These are phyloP conservation scores for Thymallus thymallus DNA, from an alignment of 2,113 vertebrate genomes.

Conservation along the genomic window DNA sequence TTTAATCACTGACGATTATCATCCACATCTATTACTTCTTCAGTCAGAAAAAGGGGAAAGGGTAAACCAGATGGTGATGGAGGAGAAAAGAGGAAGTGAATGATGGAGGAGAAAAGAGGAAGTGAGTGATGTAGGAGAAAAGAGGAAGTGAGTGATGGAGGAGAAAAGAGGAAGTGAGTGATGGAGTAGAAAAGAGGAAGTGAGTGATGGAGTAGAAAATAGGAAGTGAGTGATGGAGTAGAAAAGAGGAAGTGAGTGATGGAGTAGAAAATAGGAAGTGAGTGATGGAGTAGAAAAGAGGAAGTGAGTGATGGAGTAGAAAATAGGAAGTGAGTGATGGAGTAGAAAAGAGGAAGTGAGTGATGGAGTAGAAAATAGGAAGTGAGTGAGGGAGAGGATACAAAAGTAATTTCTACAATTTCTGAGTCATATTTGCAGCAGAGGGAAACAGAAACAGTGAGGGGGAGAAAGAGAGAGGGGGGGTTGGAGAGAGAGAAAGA, in stretches of 20 bases:
- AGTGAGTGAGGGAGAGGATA: slow-evolving; percentile 53
- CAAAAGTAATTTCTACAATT: slow-evolving; percentile 68
- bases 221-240: slow-evolving; percentile 3
- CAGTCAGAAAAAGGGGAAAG: slow-evolving; percentile 12
- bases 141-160: background rate
- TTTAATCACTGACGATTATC: background rate
- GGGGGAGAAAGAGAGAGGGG: slow-evolving; percentile 57
- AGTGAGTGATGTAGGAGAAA: slow-evolving; percentile 9
- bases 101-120: no score
- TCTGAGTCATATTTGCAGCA: slow-evolving; percentile 76
- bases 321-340: no score
- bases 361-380: no score
- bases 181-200: slow-evolving; percentile 8
- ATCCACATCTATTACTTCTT: slow-evolving; percentile 3
- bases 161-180: no score
- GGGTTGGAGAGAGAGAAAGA: slow-evolving; percentile 35
- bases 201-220: no score
- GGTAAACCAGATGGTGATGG: slow-evolving; percentile 11
- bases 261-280: no score
- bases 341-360: slow-evolving; percentile 6
- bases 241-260: slow-evolving; percentile 3
- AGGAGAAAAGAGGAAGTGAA: slow-evolving; percentile 6
- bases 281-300: slow-evolving; percentile 10
- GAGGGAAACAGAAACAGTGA: slow-evolving; percentile 53
- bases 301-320: background rate